A percentile compares a stretch with the other conserved stretches of the same genome.
Conservation (phyloP, 2,113 vertebrate species). For the Paradoxurus hermaphroditus region DNA sequence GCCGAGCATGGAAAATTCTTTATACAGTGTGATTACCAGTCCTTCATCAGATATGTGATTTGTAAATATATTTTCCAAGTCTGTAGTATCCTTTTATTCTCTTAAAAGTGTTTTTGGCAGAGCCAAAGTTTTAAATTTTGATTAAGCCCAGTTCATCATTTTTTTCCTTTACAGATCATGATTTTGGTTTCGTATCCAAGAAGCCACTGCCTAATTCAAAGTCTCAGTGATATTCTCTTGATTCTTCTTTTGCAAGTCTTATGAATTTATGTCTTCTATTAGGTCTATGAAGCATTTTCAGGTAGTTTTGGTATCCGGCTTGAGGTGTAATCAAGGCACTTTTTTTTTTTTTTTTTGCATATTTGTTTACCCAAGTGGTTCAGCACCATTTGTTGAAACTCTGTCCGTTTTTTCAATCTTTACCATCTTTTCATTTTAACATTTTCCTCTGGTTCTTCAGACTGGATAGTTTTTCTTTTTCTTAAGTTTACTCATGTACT, state of each 20-base stretch:
- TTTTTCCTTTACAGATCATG: slow-evolving; percentile 44
- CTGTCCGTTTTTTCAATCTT: background rate
- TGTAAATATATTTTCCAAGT: slow-evolving; percentile 50
- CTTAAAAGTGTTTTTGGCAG: slow-evolving; percentile 59
- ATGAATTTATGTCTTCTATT: slow-evolving; percentile 19
- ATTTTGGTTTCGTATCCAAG: slow-evolving; percentile 17
- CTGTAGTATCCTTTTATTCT: slow-evolving; percentile 51
- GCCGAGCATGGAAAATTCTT: slow-evolving; percentile 44
- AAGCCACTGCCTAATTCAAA: slow-evolving; percentile 30
- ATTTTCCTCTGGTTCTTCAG: background rate
- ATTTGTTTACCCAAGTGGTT: background rate
- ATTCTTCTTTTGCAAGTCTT: slow-evolving; percentile 34
- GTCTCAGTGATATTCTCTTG: slow-evolving; percentile 3
- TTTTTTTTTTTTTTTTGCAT: background rate
- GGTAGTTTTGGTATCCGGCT: slow-evolving; percentile 2
- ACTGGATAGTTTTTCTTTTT: background rate
- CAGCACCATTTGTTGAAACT: background rate
- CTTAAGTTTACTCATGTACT: too few relatives aligned
- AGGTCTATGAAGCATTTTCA: background rate
- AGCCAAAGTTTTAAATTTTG: slow-evolving; percentile 58
- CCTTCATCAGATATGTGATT: slow-evolving; percentile 51
- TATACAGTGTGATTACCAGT: slow-evolving; percentile 22
- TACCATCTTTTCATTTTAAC: background rate
- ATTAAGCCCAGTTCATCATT: slow-evolving; percentile 21
- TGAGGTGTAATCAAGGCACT: background rate